Base-by-base conservation (phyloP, 2,888 invertebrate genomes). In the Lycophotia porphyrea region DNA sequence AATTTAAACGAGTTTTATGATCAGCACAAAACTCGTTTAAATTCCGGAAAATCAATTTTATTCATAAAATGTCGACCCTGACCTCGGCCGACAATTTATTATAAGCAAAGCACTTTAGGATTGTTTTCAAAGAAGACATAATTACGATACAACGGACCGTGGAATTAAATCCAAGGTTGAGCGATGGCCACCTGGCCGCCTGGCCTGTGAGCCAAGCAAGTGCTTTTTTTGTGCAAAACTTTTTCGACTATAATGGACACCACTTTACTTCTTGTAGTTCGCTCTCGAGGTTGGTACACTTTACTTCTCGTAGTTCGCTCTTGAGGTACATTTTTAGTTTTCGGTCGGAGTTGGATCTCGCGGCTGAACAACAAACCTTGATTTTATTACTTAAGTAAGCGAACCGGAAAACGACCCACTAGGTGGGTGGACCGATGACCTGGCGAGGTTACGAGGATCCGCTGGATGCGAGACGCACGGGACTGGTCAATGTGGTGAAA, bases 1-100 rank as follows among this genome's bases (percentile, higher is more conserved):
- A 82, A 64, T 44, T 75, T 71, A 49, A 71, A 79, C 68, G 67
- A 79, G 70, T 77, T 82, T 39, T 55, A 21, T 60, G 63, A 77
- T 79, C 21, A 55, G 44, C 34, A 71, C n/a, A 24, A 63, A 55
- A 80, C 80, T 71, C 31, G 47, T 77, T 77, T 55, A 44, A 55
- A 77, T 77, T 80, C 76, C 63, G 63, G 63, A 44, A 58, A 71
- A 60, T 72, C 55, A 63, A 72, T 65, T 61, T 78, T 52, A 70
- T 49, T 69, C 27, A 34, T 61, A 74, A 47, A 39, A 85, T 68
- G 49, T 71, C 42, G 72, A 44, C 76, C 74, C 34, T 76, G 78
- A 76, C 67, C 27, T 36, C n/a, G 44, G n/a, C 18, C 39, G 49
- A 67, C 47, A 13, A 55, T 42, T 65, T 71, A 65, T 44, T 27